Base-by-base conservation (phyloP, 2,888 invertebrate genomes). In the Tenthredo mesomela region DNA sequence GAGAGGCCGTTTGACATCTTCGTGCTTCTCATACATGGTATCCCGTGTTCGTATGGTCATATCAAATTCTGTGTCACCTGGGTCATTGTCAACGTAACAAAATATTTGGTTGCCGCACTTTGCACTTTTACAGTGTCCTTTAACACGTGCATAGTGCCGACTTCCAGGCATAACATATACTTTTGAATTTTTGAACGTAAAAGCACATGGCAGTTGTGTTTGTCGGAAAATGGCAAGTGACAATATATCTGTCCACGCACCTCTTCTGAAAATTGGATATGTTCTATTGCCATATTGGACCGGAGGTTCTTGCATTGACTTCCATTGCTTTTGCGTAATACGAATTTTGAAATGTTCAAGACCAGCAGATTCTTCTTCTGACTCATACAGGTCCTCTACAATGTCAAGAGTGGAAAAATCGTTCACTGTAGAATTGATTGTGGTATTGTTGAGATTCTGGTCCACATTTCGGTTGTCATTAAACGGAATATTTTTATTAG, bases 1-100 rank as follows among this genome's bases (percentile, higher is more conserved):
- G 21, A 87, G 85, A 15, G 85, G 75, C 6, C 85, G 86, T 82
- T 85, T 84, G 1, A 87, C 67, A 9, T 67, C 29, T 37, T 84
- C 85, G 29, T 87, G 86, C 21, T 82, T 58, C 12, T 85, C 84
- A 7, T 71, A 71, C 12, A 73, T 73, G 12, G 85, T 84, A 25
- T 87, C 87, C 0, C 85, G 84, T 21, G 86, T 84, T 25, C 70
- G 67, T 9, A 87, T 33, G 12, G n/a, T 85, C 25, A 86, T 84
- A 12, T 61, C 29, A 18, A 50, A 50, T n/a, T 37, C 73, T 43
- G 40, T 37, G 9, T 73, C 37, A 18, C 43, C 73, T 7, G 73
- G 73, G 37, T 73, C 73, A 0, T 47, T 43, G 40, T 73, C 73
- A 37, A 73, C 12, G 73, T 43, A 73, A 21, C 40, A 73, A 43